Evolutionary conservation across 2,888 invertebrate species (phyloP), one percentile per base, ranked within the genome.

Genomic region (Choristoneura rosaceana): DNA sequence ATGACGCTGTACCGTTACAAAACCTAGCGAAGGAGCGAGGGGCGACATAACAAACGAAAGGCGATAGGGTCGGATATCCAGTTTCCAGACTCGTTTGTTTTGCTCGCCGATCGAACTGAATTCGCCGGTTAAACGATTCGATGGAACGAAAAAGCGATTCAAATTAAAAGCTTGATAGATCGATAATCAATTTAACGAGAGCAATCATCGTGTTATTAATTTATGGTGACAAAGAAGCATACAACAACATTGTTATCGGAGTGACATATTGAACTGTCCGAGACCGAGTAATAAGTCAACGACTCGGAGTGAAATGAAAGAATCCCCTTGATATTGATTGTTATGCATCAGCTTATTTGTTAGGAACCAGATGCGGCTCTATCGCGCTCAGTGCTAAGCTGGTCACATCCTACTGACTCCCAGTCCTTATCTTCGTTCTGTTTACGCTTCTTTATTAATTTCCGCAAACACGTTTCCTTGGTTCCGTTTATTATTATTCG

Each of bases 1-100:
- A 83, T 86, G 85, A 88, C 86, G 84, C 78, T 75, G 75, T 88
- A 88, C 93, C 92, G 93, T 93, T 94, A 92, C 84, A 79, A 84
- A 86, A 83, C 83, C 87, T 88, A 88, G 84, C 75, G 77, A 84
- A 65, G 61, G 61, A 52, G 60, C 71, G 41, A 64, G 60, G 63
- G 41, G 71, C 75, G 77, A 74, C 74, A 88, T 87, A 87, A 86
- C 78, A 71, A 69, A 81, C 87, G 83, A 90, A 91, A 91, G 92
- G 88, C 91, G 83, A 82, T 79, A 80, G 84, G 90, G 91, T 88
- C 90, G 82, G 80, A 76, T 77, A 82, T 84, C 87, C 85, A 84
- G 86, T 87, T 86, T 79, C 74, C 76, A 77, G 75, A 78, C 78
- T 75, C 76, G 78, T 85, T 84, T 86, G 85, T 85, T 87, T 81